Evolutionary conservation across 2,797 vertebrate genomes (phyloP).

Genomic region (Benthosema pterotum): DNA sequence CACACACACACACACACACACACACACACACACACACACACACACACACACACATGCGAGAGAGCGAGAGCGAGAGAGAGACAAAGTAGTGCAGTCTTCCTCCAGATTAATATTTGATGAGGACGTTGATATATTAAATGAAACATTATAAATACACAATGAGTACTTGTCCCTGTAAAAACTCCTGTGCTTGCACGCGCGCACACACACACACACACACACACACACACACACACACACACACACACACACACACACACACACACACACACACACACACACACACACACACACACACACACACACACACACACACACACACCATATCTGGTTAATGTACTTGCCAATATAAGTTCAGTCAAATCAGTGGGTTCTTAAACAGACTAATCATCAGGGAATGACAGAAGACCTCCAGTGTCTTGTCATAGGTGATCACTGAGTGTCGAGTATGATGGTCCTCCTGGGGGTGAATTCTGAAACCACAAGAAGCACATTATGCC

Average conservation of each 20-base stretch:
- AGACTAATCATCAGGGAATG: conserved; percentile 10
- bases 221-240: conserved; percentile 9
- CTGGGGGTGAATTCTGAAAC: no score
- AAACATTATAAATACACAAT: conserved; percentile 59
- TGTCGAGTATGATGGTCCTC: no score
- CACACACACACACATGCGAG: conserved; percentile 9
- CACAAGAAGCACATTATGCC: background rate
- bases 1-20: background rate
- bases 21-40: conserved; percentile 22
- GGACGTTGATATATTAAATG: conserved; percentile 55
- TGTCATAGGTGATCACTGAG: background rate
- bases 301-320: conserved; percentile 10
- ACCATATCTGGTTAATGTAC: conserved; percentile 39
- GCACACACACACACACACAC: conserved; percentile 13
- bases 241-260: conserved; percentile 12
- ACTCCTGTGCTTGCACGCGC: background rate
- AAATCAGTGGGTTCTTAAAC: conserved; percentile 22
- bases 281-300: conserved; percentile 11
- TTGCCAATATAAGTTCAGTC: conserved; percentile 21
- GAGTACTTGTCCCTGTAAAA: conserved; percentile 42
- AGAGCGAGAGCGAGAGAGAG: no score
- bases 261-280: conserved; percentile 16
- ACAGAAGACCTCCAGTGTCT: conserved; percentile 14
- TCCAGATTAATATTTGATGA: conserved; percentile 67
- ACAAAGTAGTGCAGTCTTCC: conserved; percentile 53